phyloP scores from a whole-genome alignment of 2,888 invertebrate species.

The Podotricha telesiphe region DNA sequence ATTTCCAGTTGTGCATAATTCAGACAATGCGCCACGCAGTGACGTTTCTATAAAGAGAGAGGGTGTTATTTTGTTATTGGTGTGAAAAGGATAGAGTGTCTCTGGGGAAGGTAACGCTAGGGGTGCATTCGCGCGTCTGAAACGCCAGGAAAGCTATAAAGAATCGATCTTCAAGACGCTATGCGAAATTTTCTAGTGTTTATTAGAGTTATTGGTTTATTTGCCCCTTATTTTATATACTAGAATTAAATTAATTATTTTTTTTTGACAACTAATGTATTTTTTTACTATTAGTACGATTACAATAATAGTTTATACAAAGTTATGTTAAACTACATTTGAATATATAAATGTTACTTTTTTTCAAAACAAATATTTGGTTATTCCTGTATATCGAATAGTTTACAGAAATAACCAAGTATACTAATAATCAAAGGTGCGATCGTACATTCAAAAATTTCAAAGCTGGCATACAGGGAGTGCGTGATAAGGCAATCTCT shows the following conservation, averaged over 20 bases:
- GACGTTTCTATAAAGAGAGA: conserved; percentile 75
- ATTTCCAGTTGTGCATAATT: conserved; percentile 50
- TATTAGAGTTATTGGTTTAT: conserved; percentile 27
- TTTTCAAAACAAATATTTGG: no score
- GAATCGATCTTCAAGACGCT: conserved; percentile 79
- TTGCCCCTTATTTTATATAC: conserved; percentile 12
- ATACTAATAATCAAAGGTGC: background rate
- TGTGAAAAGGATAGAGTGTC: conserved; percentile 57
- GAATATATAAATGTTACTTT: no score
- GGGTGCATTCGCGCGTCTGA: conserved; percentile 74
- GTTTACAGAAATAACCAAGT: no score
- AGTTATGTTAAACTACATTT: no score
- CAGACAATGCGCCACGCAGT: conserved; percentile 82
- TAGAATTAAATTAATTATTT: background rate
- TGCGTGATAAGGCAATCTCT: conserved; percentile 2
- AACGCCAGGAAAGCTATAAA: conserved; percentile 67
- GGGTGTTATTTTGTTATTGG: conserved; percentile 48
- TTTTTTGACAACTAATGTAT: background rate
- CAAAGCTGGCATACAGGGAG: background rate
- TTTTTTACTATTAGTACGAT: background rate
- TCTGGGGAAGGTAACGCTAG: conserved; percentile 64
- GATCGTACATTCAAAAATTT: background rate
- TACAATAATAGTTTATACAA: no score
- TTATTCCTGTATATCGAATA: no score
- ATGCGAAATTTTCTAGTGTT: conserved; percentile 45